Conservation (phyloP, 2,888 invertebrate species). For the Drosophila formosana region DNA sequence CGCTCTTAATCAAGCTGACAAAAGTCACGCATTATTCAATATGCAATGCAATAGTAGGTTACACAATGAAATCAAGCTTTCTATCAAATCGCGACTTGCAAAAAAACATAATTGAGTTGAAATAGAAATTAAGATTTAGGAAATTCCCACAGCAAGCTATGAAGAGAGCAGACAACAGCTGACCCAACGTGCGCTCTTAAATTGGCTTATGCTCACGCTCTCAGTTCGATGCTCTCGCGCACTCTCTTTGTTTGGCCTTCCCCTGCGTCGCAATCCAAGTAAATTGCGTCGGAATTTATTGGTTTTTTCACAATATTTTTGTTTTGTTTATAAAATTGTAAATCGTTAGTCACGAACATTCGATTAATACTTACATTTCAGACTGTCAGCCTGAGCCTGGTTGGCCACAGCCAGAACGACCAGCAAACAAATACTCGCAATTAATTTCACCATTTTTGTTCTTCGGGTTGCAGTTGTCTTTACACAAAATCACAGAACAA, state of each 20-base stretch:
- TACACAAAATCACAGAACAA: constrained; percentile 81
- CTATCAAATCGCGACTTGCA: constrained; percentile 14
- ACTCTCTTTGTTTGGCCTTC: constrained; percentile 36
- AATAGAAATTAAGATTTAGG: constrained; percentile 29
- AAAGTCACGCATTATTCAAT: constrained; percentile 37
- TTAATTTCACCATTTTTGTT: constrained; percentile 86
- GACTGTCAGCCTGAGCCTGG: constrained; percentile 85
- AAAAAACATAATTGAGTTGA: constrained; percentile 28
- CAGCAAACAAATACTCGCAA: constrained; percentile 86
- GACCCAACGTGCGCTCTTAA: constrained; percentile 37
- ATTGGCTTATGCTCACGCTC: constrained; percentile 40
- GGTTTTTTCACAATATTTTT: constrained; percentile 47
- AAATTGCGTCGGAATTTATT: constrained; percentile 73
- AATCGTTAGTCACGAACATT: constrained; percentile 8
- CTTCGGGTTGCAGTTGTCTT: constrained; percentile 60
- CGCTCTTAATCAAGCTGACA: constrained; percentile 11
- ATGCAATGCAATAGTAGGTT: constrained; percentile 12
- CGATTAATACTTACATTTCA: constrained; percentile 88
- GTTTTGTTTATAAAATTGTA: constrained; percentile 34
- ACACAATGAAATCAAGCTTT: constrained; percentile 20
- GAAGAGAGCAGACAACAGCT: constrained; percentile 33
- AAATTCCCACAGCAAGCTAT: constrained; percentile 26
- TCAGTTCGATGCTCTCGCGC: constrained; percentile 14
- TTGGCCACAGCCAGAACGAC: constrained; percentile 71
- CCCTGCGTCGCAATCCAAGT: constrained; percentile 24